These are phyloP conservation scores for Grus americana DNA, from an alignment of 2,113 vertebrate genomes.

Conservation along the genomic window DNA sequence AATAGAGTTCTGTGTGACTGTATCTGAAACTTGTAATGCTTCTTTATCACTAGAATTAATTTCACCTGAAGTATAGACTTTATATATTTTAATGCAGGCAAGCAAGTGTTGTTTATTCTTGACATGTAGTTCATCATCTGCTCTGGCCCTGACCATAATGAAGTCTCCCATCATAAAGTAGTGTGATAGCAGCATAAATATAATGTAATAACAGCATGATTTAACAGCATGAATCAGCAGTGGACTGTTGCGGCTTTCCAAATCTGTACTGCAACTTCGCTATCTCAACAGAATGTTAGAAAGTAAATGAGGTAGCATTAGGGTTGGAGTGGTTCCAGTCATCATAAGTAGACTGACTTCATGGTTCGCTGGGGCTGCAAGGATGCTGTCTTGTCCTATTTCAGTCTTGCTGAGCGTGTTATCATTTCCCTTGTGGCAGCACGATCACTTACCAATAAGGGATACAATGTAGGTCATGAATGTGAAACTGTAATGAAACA, in stretches of 20 bases:
- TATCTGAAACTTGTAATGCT: neutral
- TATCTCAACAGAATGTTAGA: conserved; percentile 23
- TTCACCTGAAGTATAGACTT: neutral
- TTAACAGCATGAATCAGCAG: conserved; percentile 58
- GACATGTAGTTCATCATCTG: neutral
- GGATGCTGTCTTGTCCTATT: neutral
- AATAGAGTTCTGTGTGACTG: neutral
- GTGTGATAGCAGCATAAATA: conserved; percentile 24
- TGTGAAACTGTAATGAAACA: neutral
- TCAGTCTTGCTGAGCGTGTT: neutral
- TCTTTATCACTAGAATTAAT: neutral
- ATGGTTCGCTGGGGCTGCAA: neutral
- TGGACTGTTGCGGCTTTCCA: conserved; percentile 24
- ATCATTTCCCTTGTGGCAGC: neutral
- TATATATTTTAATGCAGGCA: neutral
- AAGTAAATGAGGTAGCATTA: conserved; percentile 41
- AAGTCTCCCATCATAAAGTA: conserved; percentile 33
- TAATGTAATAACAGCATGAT: conserved; percentile 50
- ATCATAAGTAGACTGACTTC: neutral
- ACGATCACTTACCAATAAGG: neutral
- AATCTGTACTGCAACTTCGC: neutral
- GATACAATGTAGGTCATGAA: neutral
- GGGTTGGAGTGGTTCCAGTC: conserved; percentile 41
- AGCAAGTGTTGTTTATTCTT: neutral
- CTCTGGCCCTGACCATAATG: conserved; percentile 1